phyloP scores from a whole-genome alignment of 2,888 invertebrate species.

The Octonoba sinensis region DNA sequence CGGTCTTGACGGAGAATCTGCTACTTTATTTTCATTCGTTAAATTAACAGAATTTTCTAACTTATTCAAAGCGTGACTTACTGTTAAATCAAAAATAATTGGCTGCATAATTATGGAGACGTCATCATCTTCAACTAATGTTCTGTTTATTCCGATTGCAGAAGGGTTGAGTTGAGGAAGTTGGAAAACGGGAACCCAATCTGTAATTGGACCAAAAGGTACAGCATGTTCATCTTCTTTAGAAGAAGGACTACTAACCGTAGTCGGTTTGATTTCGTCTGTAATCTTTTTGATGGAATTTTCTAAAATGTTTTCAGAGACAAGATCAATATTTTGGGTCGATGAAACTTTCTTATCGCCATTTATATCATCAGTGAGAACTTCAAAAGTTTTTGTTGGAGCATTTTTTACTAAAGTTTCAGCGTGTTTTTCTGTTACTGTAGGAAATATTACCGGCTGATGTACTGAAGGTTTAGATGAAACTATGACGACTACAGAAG shows the following conservation, averaged over 20 bases:
- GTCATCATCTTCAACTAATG: slow-evolving; percentile 27
- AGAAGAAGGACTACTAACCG: not conserved
- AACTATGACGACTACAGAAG: slow-evolving; percentile 18
- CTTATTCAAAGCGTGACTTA: slow-evolving; percentile 60
- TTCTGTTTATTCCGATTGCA: slow-evolving; percentile 25
- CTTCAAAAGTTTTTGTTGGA: slow-evolving; percentile 40
- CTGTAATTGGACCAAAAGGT: slow-evolving; percentile 64
- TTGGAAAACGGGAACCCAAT: slow-evolving; percentile 66
- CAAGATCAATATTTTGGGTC: not conserved
- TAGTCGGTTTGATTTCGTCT: not conserved
- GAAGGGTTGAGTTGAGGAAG: slow-evolving; percentile 45
- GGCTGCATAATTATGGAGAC: slow-evolving; percentile 66
- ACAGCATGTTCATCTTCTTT: slow-evolving; percentile 13
- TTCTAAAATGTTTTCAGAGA: too few relatives aligned
- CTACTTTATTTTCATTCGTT: not conserved
- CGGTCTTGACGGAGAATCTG: not conserved
- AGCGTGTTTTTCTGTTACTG: not conserved
- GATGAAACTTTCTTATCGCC: slow-evolving; percentile 2
- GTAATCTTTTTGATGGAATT: too few relatives aligned
- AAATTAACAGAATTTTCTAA: not conserved
- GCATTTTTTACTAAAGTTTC: not conserved
- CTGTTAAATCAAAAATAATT: slow-evolving; percentile 66
- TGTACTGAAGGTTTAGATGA: slow-evolving; percentile 17
- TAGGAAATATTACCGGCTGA: slow-evolving; percentile 2
- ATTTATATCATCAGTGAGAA: slow-evolving; percentile 17